Percentiles rank a stretch among this genome's conserved stretches.
These are phyloP conservation scores for Oreochromis tanganicae DNA, from an alignment of 2,113 vertebrate genomes.

Conservation along the genomic window DNA sequence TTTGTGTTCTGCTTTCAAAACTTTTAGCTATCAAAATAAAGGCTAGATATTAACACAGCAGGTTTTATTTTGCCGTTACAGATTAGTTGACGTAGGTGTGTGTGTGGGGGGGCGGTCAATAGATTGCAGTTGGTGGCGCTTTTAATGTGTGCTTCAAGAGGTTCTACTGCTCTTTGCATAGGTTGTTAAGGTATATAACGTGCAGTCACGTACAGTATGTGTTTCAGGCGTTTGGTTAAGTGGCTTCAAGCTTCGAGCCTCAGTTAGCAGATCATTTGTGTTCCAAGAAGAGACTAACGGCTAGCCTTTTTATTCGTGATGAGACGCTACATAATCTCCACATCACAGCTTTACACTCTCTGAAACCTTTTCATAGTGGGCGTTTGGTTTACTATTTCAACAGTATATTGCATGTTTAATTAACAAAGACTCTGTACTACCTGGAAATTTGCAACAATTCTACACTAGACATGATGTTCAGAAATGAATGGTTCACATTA, in stretches of 20 bases:
- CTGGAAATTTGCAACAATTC: slow-evolving; percentile 53
- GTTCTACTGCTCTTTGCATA: slow-evolving; percentile 45
- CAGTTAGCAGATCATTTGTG: slow-evolving; percentile 56
- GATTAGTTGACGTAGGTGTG: slow-evolving; percentile 53
- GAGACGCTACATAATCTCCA: slow-evolving; percentile 27
- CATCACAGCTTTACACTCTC: slow-evolving; percentile 49
- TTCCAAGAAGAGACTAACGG: slow-evolving; percentile 36
- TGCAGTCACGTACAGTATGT: slow-evolving; percentile 60
- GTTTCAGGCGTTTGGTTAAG: slow-evolving; percentile 62
- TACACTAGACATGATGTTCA: slow-evolving; percentile 66
- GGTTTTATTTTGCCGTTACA: slow-evolving; percentile 25
- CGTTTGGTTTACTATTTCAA: slow-evolving; percentile 61
- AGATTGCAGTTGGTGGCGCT: slow-evolving; percentile 54
- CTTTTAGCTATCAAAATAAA: slow-evolving; percentile 69
- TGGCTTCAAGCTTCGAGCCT: slow-evolving; percentile 46
- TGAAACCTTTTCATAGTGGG: slow-evolving; percentile 42
- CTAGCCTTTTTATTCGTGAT: slow-evolving; percentile 47
- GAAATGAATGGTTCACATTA: slow-evolving; percentile 65
- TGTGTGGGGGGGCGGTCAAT: slow-evolving; percentile 17
- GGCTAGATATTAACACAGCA: slow-evolving; percentile 67
- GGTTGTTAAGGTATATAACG: slow-evolving; percentile 44
- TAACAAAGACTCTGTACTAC: slow-evolving; percentile 71
- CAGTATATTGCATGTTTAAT: slow-evolving; percentile 76
- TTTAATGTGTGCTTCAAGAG: slow-evolving; percentile 55
- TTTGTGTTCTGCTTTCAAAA: slow-evolving; percentile 54